These are phyloP conservation scores for Chitala chitala DNA, from an alignment of 2,113 vertebrate genomes.

Conservation along the genomic window DNA sequence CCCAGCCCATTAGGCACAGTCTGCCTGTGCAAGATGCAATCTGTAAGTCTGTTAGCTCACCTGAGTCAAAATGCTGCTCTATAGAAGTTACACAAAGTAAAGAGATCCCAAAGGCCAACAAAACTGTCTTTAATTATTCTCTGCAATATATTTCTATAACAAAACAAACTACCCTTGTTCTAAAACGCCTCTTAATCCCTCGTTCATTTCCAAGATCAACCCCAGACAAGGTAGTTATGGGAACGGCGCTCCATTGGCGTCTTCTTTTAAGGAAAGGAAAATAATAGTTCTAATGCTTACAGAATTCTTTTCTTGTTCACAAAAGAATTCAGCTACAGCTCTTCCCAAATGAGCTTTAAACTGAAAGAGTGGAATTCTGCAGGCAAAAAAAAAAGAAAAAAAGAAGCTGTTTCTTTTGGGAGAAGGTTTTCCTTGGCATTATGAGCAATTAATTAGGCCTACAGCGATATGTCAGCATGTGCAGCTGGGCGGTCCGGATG, in stretches of 20 bases:
- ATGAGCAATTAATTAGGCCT: slow-evolving; percentile 16
- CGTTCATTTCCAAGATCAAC: background rate
- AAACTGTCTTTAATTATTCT: background rate
- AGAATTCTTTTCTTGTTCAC: background rate
- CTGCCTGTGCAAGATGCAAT: no score
- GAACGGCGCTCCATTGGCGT: background rate
- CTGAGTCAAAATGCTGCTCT: no score
- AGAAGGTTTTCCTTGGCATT: background rate
- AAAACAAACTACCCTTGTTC: background rate
- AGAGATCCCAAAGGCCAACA: background rate
- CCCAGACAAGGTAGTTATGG: background rate
- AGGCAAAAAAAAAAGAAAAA: background rate
- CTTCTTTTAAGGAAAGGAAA: background rate
- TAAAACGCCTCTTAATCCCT: background rate
- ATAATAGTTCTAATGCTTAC: background rate
- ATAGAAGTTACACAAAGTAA: background rate
- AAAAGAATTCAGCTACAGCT: background rate
- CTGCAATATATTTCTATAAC: background rate
- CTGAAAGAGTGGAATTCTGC: background rate
- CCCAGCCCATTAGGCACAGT: no score
- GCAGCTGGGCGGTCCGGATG: background rate
- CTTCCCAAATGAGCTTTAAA: background rate
- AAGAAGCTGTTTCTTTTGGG: background rate
- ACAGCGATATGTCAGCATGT: background rate
- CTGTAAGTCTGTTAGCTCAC: no score